Evolutionary conservation across 2,113 vertebrate species (phyloP).

Genomic region (Theristicus caerulescens): DNA sequence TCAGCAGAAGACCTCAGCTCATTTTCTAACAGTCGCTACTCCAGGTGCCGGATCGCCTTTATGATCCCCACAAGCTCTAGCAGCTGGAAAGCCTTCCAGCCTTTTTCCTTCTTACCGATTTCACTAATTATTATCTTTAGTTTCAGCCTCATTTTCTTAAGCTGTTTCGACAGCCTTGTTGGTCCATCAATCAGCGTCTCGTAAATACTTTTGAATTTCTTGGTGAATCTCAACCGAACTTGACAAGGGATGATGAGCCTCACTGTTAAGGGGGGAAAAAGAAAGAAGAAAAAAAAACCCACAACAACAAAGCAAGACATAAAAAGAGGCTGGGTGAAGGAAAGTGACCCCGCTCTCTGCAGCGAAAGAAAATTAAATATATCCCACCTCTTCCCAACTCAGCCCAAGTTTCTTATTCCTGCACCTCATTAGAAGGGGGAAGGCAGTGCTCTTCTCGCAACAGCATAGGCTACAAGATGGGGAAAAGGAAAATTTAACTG

Average conservation of each 20-base stretch:
- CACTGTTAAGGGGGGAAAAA: neutral
- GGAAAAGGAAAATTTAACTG: neutral
- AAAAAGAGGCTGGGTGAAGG: neutral
- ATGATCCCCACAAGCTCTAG: neutral
- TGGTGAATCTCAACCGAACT: neutral
- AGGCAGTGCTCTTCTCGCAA: neutral
- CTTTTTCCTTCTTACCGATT: neutral
- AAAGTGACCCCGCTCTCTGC: neutral
- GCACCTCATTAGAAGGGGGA: neutral
- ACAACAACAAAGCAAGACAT: neutral
- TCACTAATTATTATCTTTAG: conserved; percentile 34
- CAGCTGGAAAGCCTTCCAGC: conserved; percentile 5
- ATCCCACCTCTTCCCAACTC: neutral
- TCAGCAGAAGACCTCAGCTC: neutral
- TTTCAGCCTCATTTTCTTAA: conserved; percentile 24
- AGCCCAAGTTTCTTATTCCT: neutral
- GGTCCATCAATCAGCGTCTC: conserved; percentile 36
- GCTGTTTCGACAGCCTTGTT: conserved; percentile 39
- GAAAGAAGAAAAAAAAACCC: neutral
- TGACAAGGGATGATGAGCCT: conserved; percentile 19
- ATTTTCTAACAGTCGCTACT: neutral
- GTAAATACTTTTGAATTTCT: conserved; percentile 1
- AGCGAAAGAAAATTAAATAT: neutral
- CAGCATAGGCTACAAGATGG: neutral
- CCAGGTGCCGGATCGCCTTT: neutral